Evolutionary conservation across 2,888 invertebrate genomes (phyloP).

Genomic region (Parnassius smintheus): DNA sequence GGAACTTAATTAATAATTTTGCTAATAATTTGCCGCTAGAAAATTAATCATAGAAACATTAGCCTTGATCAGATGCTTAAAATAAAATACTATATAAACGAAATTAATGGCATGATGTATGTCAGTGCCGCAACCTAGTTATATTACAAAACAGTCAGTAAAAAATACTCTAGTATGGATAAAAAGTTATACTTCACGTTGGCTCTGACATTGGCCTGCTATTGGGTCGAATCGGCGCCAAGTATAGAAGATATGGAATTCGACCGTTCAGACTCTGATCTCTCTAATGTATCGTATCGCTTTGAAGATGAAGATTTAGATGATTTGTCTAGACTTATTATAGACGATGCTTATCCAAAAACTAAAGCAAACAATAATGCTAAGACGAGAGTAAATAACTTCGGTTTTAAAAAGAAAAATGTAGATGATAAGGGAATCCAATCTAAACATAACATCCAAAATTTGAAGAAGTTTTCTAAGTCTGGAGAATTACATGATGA

Average conservation of each 20-base stretch:
- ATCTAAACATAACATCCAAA: conserved; percentile 51
- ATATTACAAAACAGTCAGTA: conserved; percentile 59
- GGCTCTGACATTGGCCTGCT: conserved; percentile 51
- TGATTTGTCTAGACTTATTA: conserved; percentile 49
- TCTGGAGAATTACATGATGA: conserved; percentile 50
- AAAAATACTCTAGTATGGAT: conserved; percentile 55
- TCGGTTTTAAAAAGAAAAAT: conserved; percentile 57
- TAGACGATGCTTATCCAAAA: conserved; percentile 38
- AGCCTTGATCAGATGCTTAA: conserved; percentile 58
- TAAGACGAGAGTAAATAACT: conserved; percentile 41
- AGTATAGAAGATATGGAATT: conserved; percentile 49
- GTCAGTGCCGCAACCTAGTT: conserved; percentile 79
- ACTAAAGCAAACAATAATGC: conserved; percentile 32
- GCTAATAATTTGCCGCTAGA: conserved; percentile 36
- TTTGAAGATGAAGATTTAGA: conserved; percentile 60
- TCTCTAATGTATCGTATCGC: conserved; percentile 57
- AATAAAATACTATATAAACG: conserved; percentile 68
- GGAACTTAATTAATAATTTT: conserved; percentile 38
- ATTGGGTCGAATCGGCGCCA: conserved; percentile 54
- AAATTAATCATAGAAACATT: conserved; percentile 52
- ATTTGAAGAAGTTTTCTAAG: conserved; percentile 59
- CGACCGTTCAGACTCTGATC: conserved; percentile 55
- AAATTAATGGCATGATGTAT: conserved; percentile 67
- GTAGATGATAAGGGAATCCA: conserved; percentile 49
- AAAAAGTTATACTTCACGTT: conserved; percentile 54